Evolutionary conservation across 2,797 vertebrate genomes (phyloP).

Genomic region (Harpagifer antarcticus): DNA sequence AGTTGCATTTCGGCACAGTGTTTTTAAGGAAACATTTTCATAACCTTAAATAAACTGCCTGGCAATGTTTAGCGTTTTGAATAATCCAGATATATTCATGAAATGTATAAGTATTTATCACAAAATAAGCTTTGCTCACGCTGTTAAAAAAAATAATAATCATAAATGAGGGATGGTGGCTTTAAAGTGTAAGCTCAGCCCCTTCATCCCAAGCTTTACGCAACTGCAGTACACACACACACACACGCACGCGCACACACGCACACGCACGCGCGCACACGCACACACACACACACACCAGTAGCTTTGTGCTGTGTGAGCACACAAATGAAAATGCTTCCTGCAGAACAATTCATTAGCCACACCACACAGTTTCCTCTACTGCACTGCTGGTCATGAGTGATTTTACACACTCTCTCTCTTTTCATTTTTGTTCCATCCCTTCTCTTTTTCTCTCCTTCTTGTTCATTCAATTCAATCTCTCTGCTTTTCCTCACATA

Average conservation of each 20-base stretch:
- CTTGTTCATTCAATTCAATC: slow-evolving; percentile 37
- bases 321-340: slow-evolving; percentile 66
- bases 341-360: slow-evolving; percentile 69
- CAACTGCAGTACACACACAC: background rate
- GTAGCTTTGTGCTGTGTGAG: slow-evolving; percentile 39
- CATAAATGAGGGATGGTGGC: slow-evolving; percentile 11
- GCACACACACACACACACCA: background rate
- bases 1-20: background rate
- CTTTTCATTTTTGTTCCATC: slow-evolving; percentile 23
- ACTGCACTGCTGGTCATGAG: slow-evolving; percentile 39
- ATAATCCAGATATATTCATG: no score
- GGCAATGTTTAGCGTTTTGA: no score
- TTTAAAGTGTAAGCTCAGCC: slow-evolving; percentile 28
- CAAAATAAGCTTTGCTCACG: slow-evolving; percentile 1
- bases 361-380: slow-evolving; percentile 44
- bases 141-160: background rate
- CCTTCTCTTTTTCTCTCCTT: slow-evolving; percentile 10
- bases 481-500: slow-evolving; percentile 1
- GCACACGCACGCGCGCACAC: slow-evolving; percentile 7
- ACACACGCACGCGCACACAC: background rate
- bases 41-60: background rate
- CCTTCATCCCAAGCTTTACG: slow-evolving; percentile 6
- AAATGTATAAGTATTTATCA: background rate
- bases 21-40: background rate
- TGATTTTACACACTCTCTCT: slow-evolving; percentile 31